phyloP scores from a whole-genome alignment of 2,797 vertebrate genomes.

The Erethizon dorsatum region DNA sequence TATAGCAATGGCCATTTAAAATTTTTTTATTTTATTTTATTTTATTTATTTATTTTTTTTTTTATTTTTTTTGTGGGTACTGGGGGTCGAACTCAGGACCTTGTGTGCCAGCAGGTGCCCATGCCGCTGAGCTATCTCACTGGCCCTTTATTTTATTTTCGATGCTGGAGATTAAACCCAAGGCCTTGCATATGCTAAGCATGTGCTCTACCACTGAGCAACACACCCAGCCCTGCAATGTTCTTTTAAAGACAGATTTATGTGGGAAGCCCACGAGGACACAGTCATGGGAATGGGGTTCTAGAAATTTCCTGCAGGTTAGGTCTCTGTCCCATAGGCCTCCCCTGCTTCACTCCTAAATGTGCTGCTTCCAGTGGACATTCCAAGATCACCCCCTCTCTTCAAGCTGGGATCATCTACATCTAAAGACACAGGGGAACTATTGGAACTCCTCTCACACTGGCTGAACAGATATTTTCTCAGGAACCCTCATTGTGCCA shows the following conservation, averaged over 20 bases:
- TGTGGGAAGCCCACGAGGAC: background rate
- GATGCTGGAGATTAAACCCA: background rate
- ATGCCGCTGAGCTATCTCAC: too few species aligned
- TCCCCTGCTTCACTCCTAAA: conserved; percentile 3
- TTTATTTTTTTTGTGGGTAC: too few species aligned
- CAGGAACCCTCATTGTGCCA: background rate
- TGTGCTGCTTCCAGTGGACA: background rate
- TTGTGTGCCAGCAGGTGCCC: too few species aligned
- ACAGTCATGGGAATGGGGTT: background rate
- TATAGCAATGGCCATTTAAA: background rate
- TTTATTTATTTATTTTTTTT: background rate
- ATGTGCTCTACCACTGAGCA: background rate
- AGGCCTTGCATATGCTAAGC: background rate
- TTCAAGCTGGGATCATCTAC: background rate
- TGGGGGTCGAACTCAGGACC: too few species aligned
- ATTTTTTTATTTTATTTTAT: background rate
- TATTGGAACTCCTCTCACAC: background rate
- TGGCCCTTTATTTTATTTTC: too few species aligned
- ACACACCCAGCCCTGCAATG: background rate
- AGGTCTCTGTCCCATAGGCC: background rate
- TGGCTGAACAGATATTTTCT: background rate
- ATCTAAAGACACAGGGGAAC: background rate
- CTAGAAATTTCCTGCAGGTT: background rate
- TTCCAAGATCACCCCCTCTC: background rate
- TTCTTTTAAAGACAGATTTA: conserved; percentile 19